Base-by-base conservation (phyloP, 2,797 vertebrate species). In the Falco columbarius region DNA sequence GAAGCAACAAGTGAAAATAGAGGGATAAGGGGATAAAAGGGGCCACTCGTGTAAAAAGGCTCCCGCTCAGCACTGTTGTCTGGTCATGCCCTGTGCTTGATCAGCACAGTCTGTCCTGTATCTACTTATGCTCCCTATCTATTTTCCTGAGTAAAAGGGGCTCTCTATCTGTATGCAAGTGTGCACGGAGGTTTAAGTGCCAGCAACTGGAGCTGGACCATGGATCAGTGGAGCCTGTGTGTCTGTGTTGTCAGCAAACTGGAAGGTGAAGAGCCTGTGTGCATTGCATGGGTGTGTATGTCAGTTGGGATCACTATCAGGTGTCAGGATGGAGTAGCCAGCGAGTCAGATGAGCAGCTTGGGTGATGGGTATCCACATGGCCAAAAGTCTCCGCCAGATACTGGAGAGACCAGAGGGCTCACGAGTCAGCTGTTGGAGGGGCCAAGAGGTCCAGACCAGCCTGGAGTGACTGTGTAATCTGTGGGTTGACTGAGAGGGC, bases 251-350 rank as follows among this genome's bases (percentile, higher is more conserved):
- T 9, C 62, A 84, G 21, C 13, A 75, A 83, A 84, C 29, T 17
- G 14, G 32, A 26, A 68, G 86, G 27, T 54, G 32, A 19, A 56
- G 34, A n/a, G 15, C 40, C 6, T n/a, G 17, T 23, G 17, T 5
- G 0, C 34, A 30, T 49, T 52, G 23, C 32, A 19, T 0, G 0
- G 5, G 8, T 56, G 10, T 29, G 19, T 59, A 2, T 42, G 32
- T 54, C 47, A 73, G n/a, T 27, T 29, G 44, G 19, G 12, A 11
- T 71, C 47, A 13, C 20, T 49, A 3, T 7, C 4, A 2, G 24
- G n/a, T 32, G 4, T 86, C 32, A 58, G 15, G 29, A 30, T 87
- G 26, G 23, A 63, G 32, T 16, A 42, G 26, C 22, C 30, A 86
- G 61, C 1, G 2, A 67, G 11, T 10, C 14, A 1, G 38, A 17